Evolutionary conservation across 2,888 invertebrate species (phyloP), one percentile per base, ranked within the genome.

Genomic region (Plutella xylostella): DNA sequence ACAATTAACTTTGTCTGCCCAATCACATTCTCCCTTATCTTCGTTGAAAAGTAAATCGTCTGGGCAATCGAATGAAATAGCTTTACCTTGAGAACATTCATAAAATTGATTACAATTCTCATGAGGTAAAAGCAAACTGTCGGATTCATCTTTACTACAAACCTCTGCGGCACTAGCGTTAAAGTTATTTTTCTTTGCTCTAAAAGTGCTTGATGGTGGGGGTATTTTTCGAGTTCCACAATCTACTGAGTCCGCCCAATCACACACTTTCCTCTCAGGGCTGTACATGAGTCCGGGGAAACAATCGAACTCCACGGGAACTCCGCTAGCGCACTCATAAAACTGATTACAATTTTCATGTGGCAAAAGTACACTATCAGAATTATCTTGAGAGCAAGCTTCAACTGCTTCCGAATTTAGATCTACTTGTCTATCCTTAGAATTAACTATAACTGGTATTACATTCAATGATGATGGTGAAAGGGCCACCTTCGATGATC

Each of bases 61-160:
- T 0, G 55, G 55, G 43, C 68, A 65, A 4, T 14, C 42, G 1
- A 51, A 2, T 0, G 51, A 52, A 11, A 60, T 39, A 14, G 66
- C 57, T 45, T 21, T 17, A 0, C 63, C 64, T 25, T 51, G 38
- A 17, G 47, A 33, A 42, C 67, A 67, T 40, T 52, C 55, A 41
- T 65, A 67, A 40, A 60, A 67, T 39, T 63, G 53, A 22, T 61
- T 59, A 45, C 68, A 69, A 42, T 65, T 57, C 45, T 66, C 59
- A 45, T 68, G 65, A 18, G 37, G 37, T 5, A 56, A 60, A 17
- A 68, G 48, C 3, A 28, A 28, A 65, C 42, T 3, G 51, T 61
- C 55, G 11, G 64, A 59, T 7, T 33, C 56, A 42, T 53, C 49
- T 43, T 48, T 47, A 15, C 57, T 55, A 31, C 68, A 68, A 17